Evolutionary conservation across 1,140 invertebrate species (phyloP), one percentile per base, ranked within the genome.

Genomic region (Probaryconus sp.): DNA sequence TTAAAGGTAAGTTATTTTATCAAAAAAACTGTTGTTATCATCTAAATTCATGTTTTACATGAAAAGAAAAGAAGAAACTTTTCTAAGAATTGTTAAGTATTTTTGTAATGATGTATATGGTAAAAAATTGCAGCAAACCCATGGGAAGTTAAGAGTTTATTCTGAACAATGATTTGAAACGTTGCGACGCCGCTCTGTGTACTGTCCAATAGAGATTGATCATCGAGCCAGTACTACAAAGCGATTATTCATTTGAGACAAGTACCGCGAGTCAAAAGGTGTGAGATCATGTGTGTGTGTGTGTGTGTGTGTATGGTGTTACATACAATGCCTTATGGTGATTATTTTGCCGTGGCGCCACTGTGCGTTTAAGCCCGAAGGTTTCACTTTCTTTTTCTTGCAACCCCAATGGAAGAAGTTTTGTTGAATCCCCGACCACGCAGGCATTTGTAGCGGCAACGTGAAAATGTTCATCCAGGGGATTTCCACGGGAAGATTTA

Each of bases 351-450:
- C 53, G 70, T 73, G 70, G 61, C 70, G 69, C 69, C 69, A 73
- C 65, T 61, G 35, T 20, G 55, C 60, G 68, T 24, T 56, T 40
- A 33, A 56, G 6, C 11, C 10, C 26, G 1, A 56, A 70, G 67
- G 33, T 73, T 73, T 73, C 63, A 67, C 70, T 73, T 73, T 73
- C 70, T 55, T n/a, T n/a, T 70, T 61, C 48, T 55, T 61, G 21
- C 55, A 45, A 38, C 45, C 45, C 45, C n/a, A n/a, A n/a, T n/a
- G n/a, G n/a, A n/a, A n/a, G 45, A 5, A 31, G 24, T 9, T 30
- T n/a, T 26, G 30, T 47, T 35, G 30, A 45, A 24, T 42, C 20
- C 16, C 45, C 30, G 38, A 4, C 21, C 21, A 7, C 48, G 47
- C 31, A 11, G n/a, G 40, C 37, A 37, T 60, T 68, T 31, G 31